Percentiles rank a stretch among this genome's conserved stretches.
Evolutionary conservation across 1,140 invertebrate genomes (phyloP).

Genomic region (Ylistrum balloti): DNA sequence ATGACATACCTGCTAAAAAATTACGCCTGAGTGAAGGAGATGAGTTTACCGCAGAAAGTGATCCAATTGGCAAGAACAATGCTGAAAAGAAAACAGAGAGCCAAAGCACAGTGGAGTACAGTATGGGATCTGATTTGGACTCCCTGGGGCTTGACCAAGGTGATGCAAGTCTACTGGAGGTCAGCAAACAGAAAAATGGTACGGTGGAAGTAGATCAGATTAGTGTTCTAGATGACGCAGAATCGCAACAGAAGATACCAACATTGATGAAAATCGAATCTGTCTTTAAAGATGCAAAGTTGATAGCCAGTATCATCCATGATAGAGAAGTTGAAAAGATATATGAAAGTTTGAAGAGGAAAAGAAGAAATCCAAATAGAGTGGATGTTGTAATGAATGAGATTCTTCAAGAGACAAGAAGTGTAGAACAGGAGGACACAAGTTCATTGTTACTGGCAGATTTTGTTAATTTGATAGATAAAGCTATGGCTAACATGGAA

Average conservation of each 20-base stretch:
- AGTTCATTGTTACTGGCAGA: conserved; percentile 55
- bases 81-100: neutral
- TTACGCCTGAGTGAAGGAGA: neutral
- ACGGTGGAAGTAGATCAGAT: neutral
- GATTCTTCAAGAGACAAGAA: conserved; percentile 61
- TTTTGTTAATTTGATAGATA: conserved; percentile 70
- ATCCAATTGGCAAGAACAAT: neutral
- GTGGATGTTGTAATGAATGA: conserved; percentile 73
- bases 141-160: conserved; percentile 22
- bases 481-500: conserved; percentile 58
- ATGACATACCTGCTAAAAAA: neutral
- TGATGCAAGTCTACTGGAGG: conserved; percentile 4
- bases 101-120: neutral
- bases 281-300: conserved; percentile 71
- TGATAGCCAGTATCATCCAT: conserved; percentile 67
- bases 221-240: neutral
- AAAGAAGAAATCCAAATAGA: conserved; percentile 68
- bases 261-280: conserved; percentile 59
- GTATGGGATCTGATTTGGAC: neutral
- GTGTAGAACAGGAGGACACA: neutral
- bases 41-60: neutral
- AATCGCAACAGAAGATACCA: neutral
- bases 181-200: neutral
- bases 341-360: conserved; percentile 69
- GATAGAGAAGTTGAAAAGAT: conserved; percentile 63